A percentile compares a stretch with the other conserved stretches of the same genome.
phyloP scores from a whole-genome alignment of 2,888 invertebrate genomes.

The Bedellia somnulentella region DNA sequence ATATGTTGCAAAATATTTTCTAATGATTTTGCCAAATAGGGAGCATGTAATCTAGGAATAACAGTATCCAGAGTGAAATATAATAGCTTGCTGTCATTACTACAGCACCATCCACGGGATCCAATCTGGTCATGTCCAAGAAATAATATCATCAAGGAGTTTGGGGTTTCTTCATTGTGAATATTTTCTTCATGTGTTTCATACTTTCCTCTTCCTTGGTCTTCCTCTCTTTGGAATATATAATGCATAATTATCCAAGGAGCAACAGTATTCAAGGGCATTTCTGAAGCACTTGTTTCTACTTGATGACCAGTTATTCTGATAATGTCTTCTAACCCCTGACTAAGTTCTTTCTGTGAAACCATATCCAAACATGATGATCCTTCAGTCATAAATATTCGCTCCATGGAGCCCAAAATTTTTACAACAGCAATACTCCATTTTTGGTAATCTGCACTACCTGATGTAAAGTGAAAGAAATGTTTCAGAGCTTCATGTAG shows the following conservation, averaged over 20 bases:
- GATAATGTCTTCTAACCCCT: slow-evolving; percentile 74
- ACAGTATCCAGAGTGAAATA: slow-evolving; percentile 76
- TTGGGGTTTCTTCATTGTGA: slow-evolving; percentile 64
- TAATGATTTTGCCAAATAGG: slow-evolving; percentile 63
- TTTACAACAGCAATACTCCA: slow-evolving; percentile 48
- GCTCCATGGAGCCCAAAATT: slow-evolving; percentile 45
- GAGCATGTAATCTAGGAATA: slow-evolving; percentile 68
- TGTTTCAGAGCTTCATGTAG: slow-evolving; percentile 73
- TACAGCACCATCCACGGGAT: slow-evolving; percentile 74
- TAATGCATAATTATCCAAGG: slow-evolving; percentile 87
- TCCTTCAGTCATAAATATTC: slow-evolving; percentile 40
- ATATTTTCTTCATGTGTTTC: slow-evolving; percentile 34
- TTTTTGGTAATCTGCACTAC: slow-evolving; percentile 40
- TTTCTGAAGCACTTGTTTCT: slow-evolving; percentile 68
- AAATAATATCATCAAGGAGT: slow-evolving; percentile 76
- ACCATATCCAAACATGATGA: slow-evolving; percentile 54
- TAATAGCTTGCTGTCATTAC: slow-evolving; percentile 75
- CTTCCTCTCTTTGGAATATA: slow-evolving; percentile 74
- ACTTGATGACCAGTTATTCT: slow-evolving; percentile 78
- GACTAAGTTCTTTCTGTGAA: slow-evolving; percentile 61
- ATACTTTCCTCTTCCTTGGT: slow-evolving; percentile 62
- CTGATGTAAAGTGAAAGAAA: slow-evolving; percentile 52
- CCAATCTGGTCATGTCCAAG: slow-evolving; percentile 85
- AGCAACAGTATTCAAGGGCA: slow-evolving; percentile 70
- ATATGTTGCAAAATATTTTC: slow-evolving; percentile 75